Evolutionary conservation across 1,140 invertebrate genomes (phyloP), one percentile per base, ranked within the genome.

Genomic region (Drosophila eugracilis): DNA sequence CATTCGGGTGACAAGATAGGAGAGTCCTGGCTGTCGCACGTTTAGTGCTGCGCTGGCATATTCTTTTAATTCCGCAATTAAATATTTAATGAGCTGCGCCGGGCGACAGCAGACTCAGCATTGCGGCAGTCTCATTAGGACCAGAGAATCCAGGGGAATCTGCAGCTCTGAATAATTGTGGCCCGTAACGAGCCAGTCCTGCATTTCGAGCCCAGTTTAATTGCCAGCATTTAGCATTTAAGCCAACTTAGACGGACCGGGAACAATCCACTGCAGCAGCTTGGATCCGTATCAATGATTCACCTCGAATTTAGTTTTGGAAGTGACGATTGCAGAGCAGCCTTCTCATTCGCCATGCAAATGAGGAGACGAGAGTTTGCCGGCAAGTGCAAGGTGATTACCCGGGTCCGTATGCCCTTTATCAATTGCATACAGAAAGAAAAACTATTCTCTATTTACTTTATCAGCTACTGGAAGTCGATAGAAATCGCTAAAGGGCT

Each of bases 61-160:
- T 81, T 85, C 81, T 81, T 78, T 81, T 85, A 78, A 85, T 85
- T 85, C 84, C 47, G 58, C 73, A 76, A 85, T 85, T 85, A 86
- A 85, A 85, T 85, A 85, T 85, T 85, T 85, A 85, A 85, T 86
- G 80, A 86, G 80, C 21, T 45, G 42, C 42, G 42, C 21, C 42
- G 21, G 42, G 42, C 42, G 42, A 45, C 76, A 72, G 72, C 77
- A 17, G 44, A 47, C 24, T 47, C 44, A 28, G 26, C 58, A 65
- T 39, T 78, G 62, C 60, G 57, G 48, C 59, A 71, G 62, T 60
- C 63, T 79, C 79, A 74, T 79, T 79, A 71, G 4, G 37, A 24
- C 15, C 15, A 9, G 45, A 2, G 12, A 5, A 15, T 26, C 22
- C 14, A 12, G 49, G 3, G 53, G 17, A 26, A 32, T 24, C 17